Evolutionary conservation across 2,797 vertebrate genomes (phyloP), one percentile per base, ranked within the genome.

Genomic region (Meda fulgida): DNA sequence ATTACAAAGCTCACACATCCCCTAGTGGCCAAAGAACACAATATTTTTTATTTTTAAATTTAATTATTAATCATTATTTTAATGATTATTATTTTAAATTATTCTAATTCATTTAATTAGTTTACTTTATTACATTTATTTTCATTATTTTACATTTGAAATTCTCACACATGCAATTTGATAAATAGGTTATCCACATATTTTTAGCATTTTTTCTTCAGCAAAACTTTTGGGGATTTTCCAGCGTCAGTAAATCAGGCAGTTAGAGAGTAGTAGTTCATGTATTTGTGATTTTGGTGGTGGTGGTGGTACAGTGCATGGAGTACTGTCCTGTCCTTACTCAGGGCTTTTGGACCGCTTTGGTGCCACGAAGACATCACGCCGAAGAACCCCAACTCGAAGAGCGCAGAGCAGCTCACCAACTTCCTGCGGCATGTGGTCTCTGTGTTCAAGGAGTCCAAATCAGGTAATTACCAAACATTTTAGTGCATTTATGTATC

Each of bases 331-430:
- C 94, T 95, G 89, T 95, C 81, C 78, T 94, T 95, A 91, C 93
- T 91, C 92, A 99, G 98, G 95, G 96, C 97, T 7, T 97, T 97
- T 85, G 98, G 98, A 89, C 98, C 98, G 0, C 96, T 99, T 84
- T 99, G 98, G 98, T 97, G 96, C 91, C 98, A 99, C 21, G 98
- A 99, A 92, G 98, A 99, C 93, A 98, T 99, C 93, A 98, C 97
- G 1, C 98, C 98, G 63, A 99, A 98, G 94, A 99, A 99, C 90
- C 97, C 98, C 89, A 99, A 98, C 93, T 98, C 97, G 36, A 98
- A 98, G 93, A 99, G 98, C 87, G 94, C 97, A 0, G 98, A 99
- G 76, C 98, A 99, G 88, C 97, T 99, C 72, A 94, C 96, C 87
- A 98, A 97, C 92, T 99, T 99, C 93, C 94, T 99, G 6, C 96